These are phyloP conservation scores for Aphis gossypii DNA, from an alignment of 1,140 invertebrate species.

Conservation along the genomic window DNA sequence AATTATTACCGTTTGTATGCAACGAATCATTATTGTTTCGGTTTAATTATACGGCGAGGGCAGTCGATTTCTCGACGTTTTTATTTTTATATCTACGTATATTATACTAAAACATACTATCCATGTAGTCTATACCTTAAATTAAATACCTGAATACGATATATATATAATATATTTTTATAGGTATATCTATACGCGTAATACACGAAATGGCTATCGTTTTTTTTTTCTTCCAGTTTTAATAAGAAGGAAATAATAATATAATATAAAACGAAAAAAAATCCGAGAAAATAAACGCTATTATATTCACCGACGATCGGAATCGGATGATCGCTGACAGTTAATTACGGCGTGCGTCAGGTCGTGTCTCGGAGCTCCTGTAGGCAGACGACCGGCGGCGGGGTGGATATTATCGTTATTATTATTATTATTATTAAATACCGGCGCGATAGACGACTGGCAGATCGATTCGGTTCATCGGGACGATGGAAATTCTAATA, in stretches of 20 bases:
- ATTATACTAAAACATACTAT: background rate
- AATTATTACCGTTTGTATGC: background rate
- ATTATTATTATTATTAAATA: constrained; percentile 42
- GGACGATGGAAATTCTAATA: constrained; percentile 35
- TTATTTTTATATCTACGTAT: background rate
- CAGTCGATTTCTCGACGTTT: constrained; percentile 38
- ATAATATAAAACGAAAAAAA: background rate
- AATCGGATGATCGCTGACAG: constrained; percentile 55
- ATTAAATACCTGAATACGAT: background rate
- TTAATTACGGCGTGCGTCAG: constrained; percentile 49
- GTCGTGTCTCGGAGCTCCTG: constrained; percentile 43
- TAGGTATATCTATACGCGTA: background rate
- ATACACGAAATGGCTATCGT: background rate
- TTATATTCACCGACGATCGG: constrained; percentile 16
- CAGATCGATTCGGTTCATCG: constrained; percentile 54
- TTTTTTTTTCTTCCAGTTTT: constrained; percentile 18
- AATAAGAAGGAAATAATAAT: constrained; percentile 9
- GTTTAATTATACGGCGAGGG: constrained; percentile 46
- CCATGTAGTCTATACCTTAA: background rate
- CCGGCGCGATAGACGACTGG: constrained; percentile 4
- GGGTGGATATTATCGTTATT: constrained; percentile 24
- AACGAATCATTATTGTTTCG: constrained; percentile 34
- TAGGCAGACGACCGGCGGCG: background rate
- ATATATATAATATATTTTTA: background rate
- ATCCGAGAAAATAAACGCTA: constrained; percentile 20